Base-by-base conservation (phyloP, 2,797 vertebrate genomes). In the Myripristis murdjan region DNA sequence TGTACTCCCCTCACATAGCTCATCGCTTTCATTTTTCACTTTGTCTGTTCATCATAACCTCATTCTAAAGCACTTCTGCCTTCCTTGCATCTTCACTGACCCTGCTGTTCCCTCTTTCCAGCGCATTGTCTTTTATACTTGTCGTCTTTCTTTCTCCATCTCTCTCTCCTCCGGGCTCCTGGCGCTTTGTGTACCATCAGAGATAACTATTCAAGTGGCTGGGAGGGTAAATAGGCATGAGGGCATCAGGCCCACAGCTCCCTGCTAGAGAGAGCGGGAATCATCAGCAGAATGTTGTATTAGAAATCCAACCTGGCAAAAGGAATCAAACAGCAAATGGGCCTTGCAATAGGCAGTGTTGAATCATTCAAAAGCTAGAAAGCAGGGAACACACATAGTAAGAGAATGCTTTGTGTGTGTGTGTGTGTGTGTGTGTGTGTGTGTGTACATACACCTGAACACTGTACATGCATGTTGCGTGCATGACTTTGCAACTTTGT, bases 311-410 rank as follows among this genome's bases (percentile, higher is more conserved):
- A 62, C 74, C 77, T 33, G 70, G 80, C 83, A 78, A 80, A 84
- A 77, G 67, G 77, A 89, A 84, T 87, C 77, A 77, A 74, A 73
- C 73, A 79, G 83, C 71, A 88, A 91, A 93, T 87, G 82, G 84
- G 75, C 80, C 84, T 75, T 82, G 70, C 47, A 66, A 65, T 75
- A 22, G 57, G 76, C 64, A 46, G 73, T 70, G 78, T 80, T 89
- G 86, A 88, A 87, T 91, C 79, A 91, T 89, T 87, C 73, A 79
- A 26, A 75, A 70, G 80, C 78, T 56, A 72, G 77, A 87, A 59
- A 80, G 81, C 68, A 73, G 64, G 55, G 63, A 79, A 82, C 59
- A 74, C 15, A 49, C 57, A 72, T 79, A 62, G 75, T 53, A 57
- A 68, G 67, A 69, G 63, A 68, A 51, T 3, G 24, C 55, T 5